phyloP scores from a whole-genome alignment of 2,797 vertebrate genomes.

The Ataeniobius toweri region DNA sequence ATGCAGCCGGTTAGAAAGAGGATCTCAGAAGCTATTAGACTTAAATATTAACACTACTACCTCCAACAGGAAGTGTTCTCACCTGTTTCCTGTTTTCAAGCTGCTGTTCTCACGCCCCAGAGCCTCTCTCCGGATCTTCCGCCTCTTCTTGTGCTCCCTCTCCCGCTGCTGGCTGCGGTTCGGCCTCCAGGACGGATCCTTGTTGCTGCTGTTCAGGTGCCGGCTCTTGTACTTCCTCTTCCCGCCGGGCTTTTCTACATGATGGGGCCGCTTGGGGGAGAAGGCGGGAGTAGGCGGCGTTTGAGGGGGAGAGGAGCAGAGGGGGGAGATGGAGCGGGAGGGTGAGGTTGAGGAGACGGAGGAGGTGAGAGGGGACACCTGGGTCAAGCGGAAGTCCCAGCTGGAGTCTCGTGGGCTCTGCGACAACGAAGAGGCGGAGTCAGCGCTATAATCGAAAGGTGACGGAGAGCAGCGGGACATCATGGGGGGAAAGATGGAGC shows the following conservation, averaged over 20 bases:
- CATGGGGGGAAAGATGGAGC: constrained; percentile 58
- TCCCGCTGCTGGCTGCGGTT: constrained; percentile 18
- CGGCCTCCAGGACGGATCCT: constrained; percentile 61
- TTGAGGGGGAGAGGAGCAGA: constrained; percentile 4
- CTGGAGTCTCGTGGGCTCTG: constrained; percentile 22
- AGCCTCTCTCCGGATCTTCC: constrained; percentile 57
- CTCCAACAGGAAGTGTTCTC: constrained; percentile 7
- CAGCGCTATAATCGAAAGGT: constrained; percentile 29
- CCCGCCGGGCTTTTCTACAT: constrained; percentile 86
- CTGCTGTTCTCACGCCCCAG: constrained; percentile 67
- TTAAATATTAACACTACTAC: no score
- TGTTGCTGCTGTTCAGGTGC: constrained; percentile 83
- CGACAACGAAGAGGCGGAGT: constrained; percentile 32
- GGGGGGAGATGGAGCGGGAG: constrained; percentile 11
- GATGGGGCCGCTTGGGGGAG: constrained; percentile 16
- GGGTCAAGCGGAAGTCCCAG: constrained; percentile 48
- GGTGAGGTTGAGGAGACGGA: constrained; percentile 22
- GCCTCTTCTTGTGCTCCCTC: constrained; percentile 33
- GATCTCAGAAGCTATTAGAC: no score
- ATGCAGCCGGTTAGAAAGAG: no score
- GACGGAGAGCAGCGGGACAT: constrained; percentile 41
- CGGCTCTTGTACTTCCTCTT: constrained; percentile 93
- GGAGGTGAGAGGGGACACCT: constrained; percentile 40
- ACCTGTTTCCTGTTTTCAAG: constrained; percentile 59
- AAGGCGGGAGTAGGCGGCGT: constrained; percentile 2